A percentile compares a stretch with the other conserved stretches of the same genome.
Conservation (phyloP, 2,113 vertebrate species). For the Montifringilla adamsi region DNA sequence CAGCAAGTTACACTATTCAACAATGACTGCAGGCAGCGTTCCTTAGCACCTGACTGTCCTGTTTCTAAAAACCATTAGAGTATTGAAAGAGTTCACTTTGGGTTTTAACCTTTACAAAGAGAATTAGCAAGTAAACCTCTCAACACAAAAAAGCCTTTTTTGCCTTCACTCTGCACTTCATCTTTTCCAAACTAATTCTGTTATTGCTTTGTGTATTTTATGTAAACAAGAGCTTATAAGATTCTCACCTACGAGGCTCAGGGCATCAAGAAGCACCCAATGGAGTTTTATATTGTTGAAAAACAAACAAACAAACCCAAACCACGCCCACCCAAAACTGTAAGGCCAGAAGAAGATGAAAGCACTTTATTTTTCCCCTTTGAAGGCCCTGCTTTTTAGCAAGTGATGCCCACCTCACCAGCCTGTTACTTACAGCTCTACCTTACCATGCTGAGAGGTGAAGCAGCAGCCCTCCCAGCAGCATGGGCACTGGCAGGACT, state of each 20-base stretch:
- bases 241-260: background rate
- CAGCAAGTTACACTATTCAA: background rate
- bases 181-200: background rate
- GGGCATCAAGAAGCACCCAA: background rate
- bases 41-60: background rate
- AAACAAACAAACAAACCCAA: background rate
- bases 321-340: background rate
- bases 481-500: constrained; percentile 48
- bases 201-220: background rate
- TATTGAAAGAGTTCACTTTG: background rate
- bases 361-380: rapidly evolving
- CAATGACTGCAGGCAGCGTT: rapidly evolving
- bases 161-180: background rate
- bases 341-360: background rate
- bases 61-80: background rate
- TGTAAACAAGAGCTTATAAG: background rate
- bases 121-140: background rate
- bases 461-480: constrained; percentile 63
- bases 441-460: constrained; percentile 71
- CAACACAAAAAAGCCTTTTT: background rate
- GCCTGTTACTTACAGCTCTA: background rate
- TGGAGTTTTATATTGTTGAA: background rate
- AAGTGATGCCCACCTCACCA: no score
- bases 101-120: background rate
- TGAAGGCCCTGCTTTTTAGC: background rate